Evolutionary conservation across 1,140 invertebrate species (phyloP).

Genomic region (Bombus difficillimus): DNA sequence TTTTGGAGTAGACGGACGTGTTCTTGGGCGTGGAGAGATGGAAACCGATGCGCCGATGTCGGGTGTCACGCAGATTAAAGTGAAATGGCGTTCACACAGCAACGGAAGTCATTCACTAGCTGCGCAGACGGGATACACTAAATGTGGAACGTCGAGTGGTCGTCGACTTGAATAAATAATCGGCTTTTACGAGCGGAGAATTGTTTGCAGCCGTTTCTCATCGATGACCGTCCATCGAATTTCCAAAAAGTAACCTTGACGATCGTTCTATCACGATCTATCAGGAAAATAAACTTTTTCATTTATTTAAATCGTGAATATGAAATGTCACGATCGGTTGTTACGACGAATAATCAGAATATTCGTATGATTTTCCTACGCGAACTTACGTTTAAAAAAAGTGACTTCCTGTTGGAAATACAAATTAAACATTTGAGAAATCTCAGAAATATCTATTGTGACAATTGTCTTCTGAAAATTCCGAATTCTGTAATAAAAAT

Average conservation of each 20-base stretch:
- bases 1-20: not conserved
- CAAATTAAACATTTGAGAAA: too few species aligned
- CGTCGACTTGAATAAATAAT: conserved; percentile 67
- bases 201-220: not conserved
- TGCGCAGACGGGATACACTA: conserved; percentile 66
- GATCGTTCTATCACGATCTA: not conserved
- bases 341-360: too few species aligned
- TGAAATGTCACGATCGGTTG: too few species aligned
- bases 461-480: too few species aligned
- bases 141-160: conserved; percentile 56
- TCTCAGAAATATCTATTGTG: too few species aligned
- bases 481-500: too few species aligned
- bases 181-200: conserved; percentile 40
- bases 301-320: too few species aligned
- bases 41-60: conserved; percentile 28
- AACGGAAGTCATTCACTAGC: conserved; percentile 67
- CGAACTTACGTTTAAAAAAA: too few species aligned
- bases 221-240: conserved; percentile 23
- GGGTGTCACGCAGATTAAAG: conserved; percentile 56
- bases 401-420: too few species aligned
- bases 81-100: conserved; percentile 53
- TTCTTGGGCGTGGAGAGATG: too few species aligned
- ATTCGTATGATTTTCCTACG: too few species aligned
- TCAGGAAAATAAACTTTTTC: too few species aligned
- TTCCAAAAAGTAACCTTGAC: not conserved